These are phyloP conservation scores for Pavo muticus DNA, from an alignment of 2,113 vertebrate genomes.

Conservation along the genomic window DNA sequence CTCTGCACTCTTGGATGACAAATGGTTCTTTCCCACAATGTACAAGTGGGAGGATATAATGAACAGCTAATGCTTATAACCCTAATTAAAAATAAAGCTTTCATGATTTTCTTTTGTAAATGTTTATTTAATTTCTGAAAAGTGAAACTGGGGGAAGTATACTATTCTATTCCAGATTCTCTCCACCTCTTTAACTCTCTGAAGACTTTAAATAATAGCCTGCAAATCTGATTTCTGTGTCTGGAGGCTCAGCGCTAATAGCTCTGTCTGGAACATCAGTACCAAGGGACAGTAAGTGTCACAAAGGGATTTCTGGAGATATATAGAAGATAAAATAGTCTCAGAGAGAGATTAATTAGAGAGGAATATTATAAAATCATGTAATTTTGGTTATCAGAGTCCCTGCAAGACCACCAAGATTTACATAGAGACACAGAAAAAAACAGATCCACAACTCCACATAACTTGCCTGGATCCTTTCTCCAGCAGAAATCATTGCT, in stretches of 20 bases:
- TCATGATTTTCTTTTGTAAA: constrained; percentile 43
- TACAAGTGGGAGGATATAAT: constrained; percentile 15
- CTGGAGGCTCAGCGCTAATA: constrained; percentile 45
- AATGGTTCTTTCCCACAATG: background rate
- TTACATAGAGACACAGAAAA: background rate
- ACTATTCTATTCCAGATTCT: background rate
- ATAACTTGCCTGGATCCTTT: background rate
- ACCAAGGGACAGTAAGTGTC: background rate
- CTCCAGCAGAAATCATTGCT: background rate
- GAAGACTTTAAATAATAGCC: constrained; percentile 6
- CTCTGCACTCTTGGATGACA: background rate
- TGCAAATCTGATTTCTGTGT: constrained; percentile 47
- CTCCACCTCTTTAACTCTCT: background rate
- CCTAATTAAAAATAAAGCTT: background rate
- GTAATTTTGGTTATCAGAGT: background rate
- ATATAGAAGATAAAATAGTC: background rate
- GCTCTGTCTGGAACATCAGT: constrained; percentile 56
- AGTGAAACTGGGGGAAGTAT: background rate
- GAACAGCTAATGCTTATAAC: constrained; percentile 26
- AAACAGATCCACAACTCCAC: background rate
- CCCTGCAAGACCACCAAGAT: background rate
- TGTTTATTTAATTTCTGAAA: constrained; percentile 52
- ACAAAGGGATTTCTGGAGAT: constrained; percentile 2
- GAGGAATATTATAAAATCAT: background rate
- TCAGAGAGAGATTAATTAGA: background rate